Evolutionary conservation across 2,113 vertebrate species (phyloP).

Genomic region (Toxostoma redivivum): DNA sequence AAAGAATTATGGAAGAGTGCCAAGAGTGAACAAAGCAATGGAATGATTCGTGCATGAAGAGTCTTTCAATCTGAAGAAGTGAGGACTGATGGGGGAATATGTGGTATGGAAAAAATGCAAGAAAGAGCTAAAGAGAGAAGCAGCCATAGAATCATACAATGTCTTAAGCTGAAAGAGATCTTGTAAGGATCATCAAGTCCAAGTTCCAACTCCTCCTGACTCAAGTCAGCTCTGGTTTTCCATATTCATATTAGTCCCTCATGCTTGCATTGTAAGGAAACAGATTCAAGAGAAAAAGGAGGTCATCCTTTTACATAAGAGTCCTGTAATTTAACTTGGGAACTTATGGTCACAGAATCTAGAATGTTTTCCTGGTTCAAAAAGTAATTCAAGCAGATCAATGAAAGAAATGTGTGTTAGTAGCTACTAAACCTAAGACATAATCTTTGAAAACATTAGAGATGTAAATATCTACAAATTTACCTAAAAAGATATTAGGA

Average conservation of each 20-base stretch:
- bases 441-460: not conserved
- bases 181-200: not conserved
- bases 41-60: not conserved
- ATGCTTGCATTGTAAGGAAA: not conserved
- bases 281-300: not conserved
- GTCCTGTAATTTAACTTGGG: not conserved
- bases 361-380: not conserved
- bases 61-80: not conserved
- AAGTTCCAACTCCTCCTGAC: not conserved
- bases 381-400: not conserved
- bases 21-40: not conserved
- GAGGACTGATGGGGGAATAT: not conserved
- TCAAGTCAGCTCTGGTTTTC: not conserved
- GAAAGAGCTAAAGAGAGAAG: not conserved
- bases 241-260: not conserved
- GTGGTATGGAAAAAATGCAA: not conserved
- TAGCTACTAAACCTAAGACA: not conserved
- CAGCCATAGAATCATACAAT: not conserved
- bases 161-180: not conserved
- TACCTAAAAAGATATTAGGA: not conserved
- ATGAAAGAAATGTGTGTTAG: not conserved
- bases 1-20: not conserved
- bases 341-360: not conserved
- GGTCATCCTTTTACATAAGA: not conserved
- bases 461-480: not conserved